Evolutionary conservation across 1,140 invertebrate species (phyloP), one percentile per base, ranked within the genome.

Genomic region (Pseudachorutes palmiensis): DNA sequence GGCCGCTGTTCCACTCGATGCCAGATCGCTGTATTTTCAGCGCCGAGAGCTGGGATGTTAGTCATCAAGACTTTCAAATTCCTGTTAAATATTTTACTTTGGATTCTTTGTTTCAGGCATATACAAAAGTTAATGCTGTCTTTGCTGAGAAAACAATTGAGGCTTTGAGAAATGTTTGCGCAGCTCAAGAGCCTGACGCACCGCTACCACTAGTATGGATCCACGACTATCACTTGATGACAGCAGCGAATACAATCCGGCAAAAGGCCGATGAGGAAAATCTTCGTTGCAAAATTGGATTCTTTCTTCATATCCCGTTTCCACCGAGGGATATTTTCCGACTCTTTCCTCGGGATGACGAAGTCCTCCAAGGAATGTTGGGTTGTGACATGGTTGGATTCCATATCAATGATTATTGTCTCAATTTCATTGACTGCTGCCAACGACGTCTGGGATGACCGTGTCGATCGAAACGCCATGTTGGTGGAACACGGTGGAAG

Each of bases 251-350:
- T 76, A 90, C 88, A 84, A 88, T 94, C 32, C 82, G 91, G 76
- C 79, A 87, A 80, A 81, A 82, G 2, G 87, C 87, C 14, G 89
- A 92, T 72, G 88, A 92, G 72, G 86, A 88, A 73, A 84, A 86
- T 61, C 80, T 92, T 2, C 82, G 82, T 64, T 86, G 87, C 71
- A 91, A 92, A 76, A 79, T 94, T 62, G 90, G 89, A 16, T 94
- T 94, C 79, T 95, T 95, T 78, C 80, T 94, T 41, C 92, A 95
- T 77, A 94, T 94, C 76, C 92, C 92, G 0, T 94, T 94, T 77
- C 91, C 92, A 26, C 88, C 91, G 1, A 94, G 90, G 90, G 91
- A 94, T 74, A 92, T 94, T 60, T 92, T 92, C 79, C 81, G 91
- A 62, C 79, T 94, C 16, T 89, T 93, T 72, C 91, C 91, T 1